Evolutionary conservation across 2,888 invertebrate genomes (phyloP).

Genomic region (Chesias legatella): DNA sequence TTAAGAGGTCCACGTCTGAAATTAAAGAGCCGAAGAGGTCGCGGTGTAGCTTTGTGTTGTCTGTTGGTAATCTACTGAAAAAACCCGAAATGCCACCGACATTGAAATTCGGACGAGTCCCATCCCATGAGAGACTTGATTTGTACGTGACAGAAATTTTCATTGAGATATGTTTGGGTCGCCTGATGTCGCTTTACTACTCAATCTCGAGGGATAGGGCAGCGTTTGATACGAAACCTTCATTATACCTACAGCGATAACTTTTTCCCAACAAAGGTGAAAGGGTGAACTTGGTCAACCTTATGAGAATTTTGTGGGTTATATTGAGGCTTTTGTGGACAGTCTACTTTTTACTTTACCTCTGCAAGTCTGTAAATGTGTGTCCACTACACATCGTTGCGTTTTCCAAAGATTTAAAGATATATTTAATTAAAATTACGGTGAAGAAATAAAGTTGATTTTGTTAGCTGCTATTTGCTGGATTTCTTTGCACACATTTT

Average conservation of each 20-base stretch:
- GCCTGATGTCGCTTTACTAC: constrained; percentile 53
- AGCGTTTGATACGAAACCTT: constrained; percentile 47
- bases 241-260: constrained; percentile 28
- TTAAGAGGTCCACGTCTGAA: constrained; percentile 60
- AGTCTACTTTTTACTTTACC: constrained; percentile 4
- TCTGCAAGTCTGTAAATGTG: no score
- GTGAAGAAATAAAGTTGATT: no score
- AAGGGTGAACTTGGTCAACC: constrained; percentile 24
- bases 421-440: no score
- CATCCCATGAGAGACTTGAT: constrained; percentile 59
- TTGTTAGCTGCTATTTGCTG: no score
- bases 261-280: constrained; percentile 34
- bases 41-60: constrained; percentile 45
- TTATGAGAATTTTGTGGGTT: constrained; percentile 23
- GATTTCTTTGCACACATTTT: no score
- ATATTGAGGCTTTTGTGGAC: constrained; percentile 8
- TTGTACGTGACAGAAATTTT: constrained; percentile 61
- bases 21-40: constrained; percentile 58
- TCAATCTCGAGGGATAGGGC: constrained; percentile 50
- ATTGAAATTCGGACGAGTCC: constrained; percentile 61
- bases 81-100: constrained; percentile 43
- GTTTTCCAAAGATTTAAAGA: no score
- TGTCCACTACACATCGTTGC: no score
- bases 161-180: constrained; percentile 48
- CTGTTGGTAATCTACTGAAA: constrained; percentile 43